These are phyloP conservation scores for Episyrphus balteatus DNA, from an alignment of 1,140 invertebrate genomes.

Conservation along the genomic window DNA sequence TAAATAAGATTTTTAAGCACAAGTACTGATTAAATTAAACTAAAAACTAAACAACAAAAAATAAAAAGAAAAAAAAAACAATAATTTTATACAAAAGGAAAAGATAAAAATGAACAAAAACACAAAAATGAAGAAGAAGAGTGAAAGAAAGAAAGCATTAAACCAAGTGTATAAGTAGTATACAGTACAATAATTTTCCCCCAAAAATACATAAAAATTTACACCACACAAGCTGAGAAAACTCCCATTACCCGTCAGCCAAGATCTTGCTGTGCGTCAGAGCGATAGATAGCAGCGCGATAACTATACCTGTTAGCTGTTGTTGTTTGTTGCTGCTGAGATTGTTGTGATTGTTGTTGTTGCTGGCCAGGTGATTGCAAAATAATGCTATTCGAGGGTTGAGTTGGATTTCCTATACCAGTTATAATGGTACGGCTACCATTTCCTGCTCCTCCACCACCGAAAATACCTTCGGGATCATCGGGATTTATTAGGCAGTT, in stretches of 20 bases:
- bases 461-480: conserved; percentile 11
- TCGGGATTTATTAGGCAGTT: conserved; percentile 10
- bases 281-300: conserved; percentile 56
- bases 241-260: conserved; percentile 66
- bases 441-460: conserved; percentile 1
- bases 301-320: conserved; percentile 75
- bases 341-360: conserved; percentile 9
- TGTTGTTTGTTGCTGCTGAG: conserved; percentile 19
- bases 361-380: conserved; percentile 7
- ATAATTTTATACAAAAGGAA: too few species aligned
- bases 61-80: too few species aligned
- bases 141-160: not conserved
- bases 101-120: conserved; percentile 11
- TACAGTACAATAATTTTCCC: conserved; percentile 2
- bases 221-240: conserved; percentile 68
- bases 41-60: too few species aligned
- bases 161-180: conserved; percentile 5
- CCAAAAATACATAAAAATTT: conserved; percentile 16
- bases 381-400: not conserved
- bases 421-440: not conserved
- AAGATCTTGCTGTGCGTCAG: conserved; percentile 53
- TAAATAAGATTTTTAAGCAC: too few species aligned
- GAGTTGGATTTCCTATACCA: not conserved
- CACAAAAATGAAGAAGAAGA: conserved; percentile 9
- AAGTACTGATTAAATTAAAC: too few species aligned